These are phyloP conservation scores for Lerista edwardsae DNA, from an alignment of 2,797 vertebrate species.

Conservation along the genomic window DNA sequence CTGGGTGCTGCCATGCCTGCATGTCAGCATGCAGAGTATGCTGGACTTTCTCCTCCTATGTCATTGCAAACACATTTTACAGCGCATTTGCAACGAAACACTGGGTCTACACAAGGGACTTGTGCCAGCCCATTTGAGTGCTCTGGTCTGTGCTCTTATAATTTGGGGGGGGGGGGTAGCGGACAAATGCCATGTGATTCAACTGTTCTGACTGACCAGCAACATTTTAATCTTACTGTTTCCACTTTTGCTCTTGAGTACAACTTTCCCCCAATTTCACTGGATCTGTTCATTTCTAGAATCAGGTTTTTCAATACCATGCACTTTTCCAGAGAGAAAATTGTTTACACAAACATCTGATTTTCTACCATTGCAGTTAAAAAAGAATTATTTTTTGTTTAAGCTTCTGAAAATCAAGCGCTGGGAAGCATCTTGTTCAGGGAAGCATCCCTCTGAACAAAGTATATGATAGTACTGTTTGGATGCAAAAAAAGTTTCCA, in stretches of 20 bases:
- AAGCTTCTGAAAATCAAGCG: background rate
- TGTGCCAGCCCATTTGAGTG: no score
- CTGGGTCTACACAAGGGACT: no score
- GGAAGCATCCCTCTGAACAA: conserved; percentile 9
- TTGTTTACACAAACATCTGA: background rate
- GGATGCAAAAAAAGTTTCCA: conserved; percentile 14
- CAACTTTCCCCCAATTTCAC: conserved; percentile 5
- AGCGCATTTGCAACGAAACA: no score
- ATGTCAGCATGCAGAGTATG: no score
- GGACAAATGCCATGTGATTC: background rate
- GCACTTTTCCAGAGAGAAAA: background rate
- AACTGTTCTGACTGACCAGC: background rate
- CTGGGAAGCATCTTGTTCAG: no score
- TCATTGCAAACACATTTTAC: no score
- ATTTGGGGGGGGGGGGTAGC: background rate
- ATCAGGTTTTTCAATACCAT: background rate
- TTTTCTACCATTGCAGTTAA: background rate
- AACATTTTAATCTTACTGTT: background rate
- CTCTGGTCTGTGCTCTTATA: no score
- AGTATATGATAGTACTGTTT: background rate
- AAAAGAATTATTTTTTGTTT: background rate
- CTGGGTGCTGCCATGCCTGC: no score
- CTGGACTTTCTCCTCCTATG: no score
- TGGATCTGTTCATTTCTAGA: conserved; percentile 5
- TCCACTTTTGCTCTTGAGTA: conserved; percentile 13